Percentiles rank a stretch among this genome's conserved stretches.
Conservation (phyloP, 2,888 invertebrate genomes). For the Tinea semifulvella region DNA sequence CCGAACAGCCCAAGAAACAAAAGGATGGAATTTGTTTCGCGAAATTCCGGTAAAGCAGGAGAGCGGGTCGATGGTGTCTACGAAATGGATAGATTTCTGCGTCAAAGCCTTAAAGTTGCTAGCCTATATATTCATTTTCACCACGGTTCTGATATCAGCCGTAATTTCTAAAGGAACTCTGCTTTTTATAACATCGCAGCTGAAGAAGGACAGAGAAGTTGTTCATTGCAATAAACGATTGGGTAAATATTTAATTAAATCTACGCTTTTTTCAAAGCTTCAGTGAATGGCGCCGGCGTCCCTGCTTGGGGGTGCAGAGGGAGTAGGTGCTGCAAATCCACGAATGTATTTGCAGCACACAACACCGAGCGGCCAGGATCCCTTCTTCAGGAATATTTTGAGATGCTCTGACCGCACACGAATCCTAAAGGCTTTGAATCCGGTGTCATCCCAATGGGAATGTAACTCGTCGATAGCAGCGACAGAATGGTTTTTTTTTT, state of each 20-base stretch:
- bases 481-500: too few relatives aligned
- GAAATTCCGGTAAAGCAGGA: slow-evolving; percentile 74
- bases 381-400: too few relatives aligned
- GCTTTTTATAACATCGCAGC: slow-evolving; percentile 77
- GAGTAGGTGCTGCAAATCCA: neutral
- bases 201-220: slow-evolving; percentile 62
- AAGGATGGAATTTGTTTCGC: slow-evolving; percentile 84
- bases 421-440: too few relatives aligned
- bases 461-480: too few relatives aligned
- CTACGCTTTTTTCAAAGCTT: too few relatives aligned
- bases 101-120: slow-evolving; percentile 73
- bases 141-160: slow-evolving; percentile 71
- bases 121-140: slow-evolving; percentile 74
- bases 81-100: slow-evolving; percentile 67
- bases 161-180: slow-evolving; percentile 78
- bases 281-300: too few relatives aligned
- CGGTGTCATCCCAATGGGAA: too few relatives aligned
- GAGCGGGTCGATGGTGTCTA: slow-evolving; percentile 73
- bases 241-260: slow-evolving; percentile 30
- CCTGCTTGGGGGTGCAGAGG: neutral
- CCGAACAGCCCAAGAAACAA: slow-evolving; percentile 61
- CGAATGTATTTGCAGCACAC: too few relatives aligned
- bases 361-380: too few relatives aligned
- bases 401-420: too few relatives aligned
- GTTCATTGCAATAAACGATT: slow-evolving; percentile 67